Conservation (phyloP, 2,113 vertebrate species). For the Oncorhynchus mykiss region DNA sequence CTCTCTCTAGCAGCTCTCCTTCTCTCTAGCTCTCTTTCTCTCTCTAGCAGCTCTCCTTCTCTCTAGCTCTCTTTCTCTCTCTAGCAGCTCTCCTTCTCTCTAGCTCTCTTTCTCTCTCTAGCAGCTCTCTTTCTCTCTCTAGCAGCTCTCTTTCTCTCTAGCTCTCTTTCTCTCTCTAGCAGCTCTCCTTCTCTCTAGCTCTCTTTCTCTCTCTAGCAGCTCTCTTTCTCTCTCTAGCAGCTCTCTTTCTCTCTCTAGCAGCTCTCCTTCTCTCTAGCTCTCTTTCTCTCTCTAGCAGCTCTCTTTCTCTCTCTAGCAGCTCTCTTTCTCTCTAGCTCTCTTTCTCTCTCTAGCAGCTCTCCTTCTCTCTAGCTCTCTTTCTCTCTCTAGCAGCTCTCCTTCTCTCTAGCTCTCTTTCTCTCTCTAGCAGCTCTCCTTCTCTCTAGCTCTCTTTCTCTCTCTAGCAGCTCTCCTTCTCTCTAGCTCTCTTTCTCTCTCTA, state of each 20-base stretch:
- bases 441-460: conserved; percentile 34
- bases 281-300: conserved; percentile 31
- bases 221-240: conserved; percentile 33
- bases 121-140: conserved; percentile 40
- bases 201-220: conserved; percentile 32
- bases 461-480: conserved; percentile 39
- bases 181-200: no score
- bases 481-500: not conserved
- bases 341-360: not conserved
- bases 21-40: conserved; percentile 40
- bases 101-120: conserved; percentile 31
- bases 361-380: no score
- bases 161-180: not conserved
- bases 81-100: no score
- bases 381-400: conserved; percentile 12
- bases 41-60: conserved; percentile 29
- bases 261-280: no score
- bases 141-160: conserved; percentile 35
- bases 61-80: not conserved
- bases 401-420: conserved; percentile 20
- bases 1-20: no score
- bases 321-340: conserved; percentile 24
- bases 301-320: conserved; percentile 41
- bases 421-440: no score
- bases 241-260: not conserved